A percentile compares a stretch with the other conserved stretches of the same genome.
Conservation (phyloP, 2,113 vertebrate genomes). For the Parotia lawesii region DNA sequence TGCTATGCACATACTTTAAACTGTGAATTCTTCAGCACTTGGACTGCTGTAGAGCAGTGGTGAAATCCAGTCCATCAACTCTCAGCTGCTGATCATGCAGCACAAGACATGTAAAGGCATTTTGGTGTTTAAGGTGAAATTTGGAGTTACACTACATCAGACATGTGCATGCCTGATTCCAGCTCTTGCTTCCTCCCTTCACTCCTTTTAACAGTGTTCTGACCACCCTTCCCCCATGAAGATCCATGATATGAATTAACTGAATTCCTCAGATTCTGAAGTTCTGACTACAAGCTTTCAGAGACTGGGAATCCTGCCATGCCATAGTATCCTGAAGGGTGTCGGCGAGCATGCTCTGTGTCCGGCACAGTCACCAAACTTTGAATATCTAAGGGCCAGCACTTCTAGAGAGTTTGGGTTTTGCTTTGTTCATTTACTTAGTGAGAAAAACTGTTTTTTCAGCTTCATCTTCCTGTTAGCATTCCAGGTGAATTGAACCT, state of each 20-base stretch:
- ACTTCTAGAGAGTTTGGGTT: neutral
- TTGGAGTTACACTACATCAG: neutral
- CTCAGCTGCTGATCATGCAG: neutral
- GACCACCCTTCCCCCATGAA: neutral
- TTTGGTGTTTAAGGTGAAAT: neutral
- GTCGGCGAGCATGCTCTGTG: neutral
- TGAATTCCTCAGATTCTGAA: conserved; percentile 51
- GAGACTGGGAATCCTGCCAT: conserved; percentile 37
- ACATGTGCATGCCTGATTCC: neutral
- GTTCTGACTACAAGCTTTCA: conserved; percentile 1
- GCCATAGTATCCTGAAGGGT: neutral
- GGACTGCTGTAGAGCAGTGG: neutral
- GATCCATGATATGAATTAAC: neutral
- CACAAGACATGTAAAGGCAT: neutral
- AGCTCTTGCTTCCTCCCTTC: neutral
- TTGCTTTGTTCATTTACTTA: neutral
- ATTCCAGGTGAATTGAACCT: neutral
- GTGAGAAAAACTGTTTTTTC: neutral
- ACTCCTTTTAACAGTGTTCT: neutral
- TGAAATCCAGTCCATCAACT: neutral
- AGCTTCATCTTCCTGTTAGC: neutral
- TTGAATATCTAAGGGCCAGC: neutral
- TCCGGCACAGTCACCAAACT: neutral
- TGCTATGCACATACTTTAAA: neutral
- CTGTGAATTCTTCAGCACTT: neutral